A percentile compares a stretch with the other conserved stretches of the same genome.
These are phyloP conservation scores for Antitype chi DNA, from an alignment of 2,888 invertebrate species.

Conservation along the genomic window DNA sequence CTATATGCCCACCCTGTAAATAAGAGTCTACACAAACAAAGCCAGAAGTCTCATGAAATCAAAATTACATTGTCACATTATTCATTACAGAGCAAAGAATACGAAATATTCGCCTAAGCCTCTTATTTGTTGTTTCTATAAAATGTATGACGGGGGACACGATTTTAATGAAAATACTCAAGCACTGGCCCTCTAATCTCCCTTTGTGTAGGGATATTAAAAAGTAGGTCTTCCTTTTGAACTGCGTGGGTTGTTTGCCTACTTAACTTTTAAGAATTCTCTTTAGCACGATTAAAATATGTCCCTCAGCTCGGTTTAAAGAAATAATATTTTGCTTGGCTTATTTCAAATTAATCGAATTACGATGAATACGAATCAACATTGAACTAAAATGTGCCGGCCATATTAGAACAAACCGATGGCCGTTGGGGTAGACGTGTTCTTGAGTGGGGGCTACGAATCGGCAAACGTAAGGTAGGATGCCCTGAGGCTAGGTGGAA, in stretches of 20 bases:
- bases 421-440: no score
- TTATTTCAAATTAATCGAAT: background rate
- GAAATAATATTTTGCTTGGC: background rate
- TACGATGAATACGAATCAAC: background rate
- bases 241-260: slow-evolving; percentile 36
- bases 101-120: slow-evolving; percentile 75
- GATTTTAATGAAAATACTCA: slow-evolving; percentile 75
- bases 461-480: no score
- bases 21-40: slow-evolving; percentile 25
- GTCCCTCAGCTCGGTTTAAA: background rate
- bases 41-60: slow-evolving; percentile 50
- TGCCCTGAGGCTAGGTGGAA: no score
- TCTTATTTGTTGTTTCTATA: slow-evolving; percentile 80
- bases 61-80: slow-evolving; percentile 62
- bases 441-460: no score
- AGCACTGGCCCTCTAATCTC: slow-evolving; percentile 69
- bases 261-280: slow-evolving; percentile 31
- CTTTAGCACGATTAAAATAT: slow-evolving; percentile 6
- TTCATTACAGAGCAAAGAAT: slow-evolving; percentile 75
- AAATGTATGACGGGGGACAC: slow-evolving; percentile 76
- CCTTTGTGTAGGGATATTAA: slow-evolving; percentile 69
- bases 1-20: background rate
- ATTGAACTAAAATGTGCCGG: no score
- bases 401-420: no score
- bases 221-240: slow-evolving; percentile 53